Evolutionary conservation across 2,888 invertebrate genomes (phyloP).

Genomic region (Heliothis peltigera): DNA sequence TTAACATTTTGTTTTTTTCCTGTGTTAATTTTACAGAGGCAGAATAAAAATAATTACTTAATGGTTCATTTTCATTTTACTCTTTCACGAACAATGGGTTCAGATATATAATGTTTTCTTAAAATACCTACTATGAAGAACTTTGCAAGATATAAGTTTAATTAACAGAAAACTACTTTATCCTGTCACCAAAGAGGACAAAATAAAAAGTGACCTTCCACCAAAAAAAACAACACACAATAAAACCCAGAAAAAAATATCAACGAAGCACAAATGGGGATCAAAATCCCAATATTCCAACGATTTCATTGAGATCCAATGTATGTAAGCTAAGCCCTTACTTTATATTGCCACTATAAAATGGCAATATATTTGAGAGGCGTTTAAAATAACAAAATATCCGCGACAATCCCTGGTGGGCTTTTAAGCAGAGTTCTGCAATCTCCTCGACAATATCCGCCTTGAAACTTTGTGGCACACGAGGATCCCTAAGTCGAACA

Average conservation of each 20-base stretch:
- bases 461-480: conserved; percentile 58
- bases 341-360: conserved; percentile 58
- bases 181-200: neutral
- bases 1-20: neutral
- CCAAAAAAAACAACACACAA: conserved; percentile 15
- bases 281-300: conserved; percentile 37
- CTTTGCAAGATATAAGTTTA: no score
- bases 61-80: no score
- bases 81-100: no score
- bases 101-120: no score
- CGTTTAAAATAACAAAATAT: conserved; percentile 61
- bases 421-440: conserved; percentile 61
- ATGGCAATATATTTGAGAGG: conserved; percentile 59
- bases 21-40: no score
- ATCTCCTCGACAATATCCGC: conserved; percentile 75
- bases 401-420: conserved; percentile 56
- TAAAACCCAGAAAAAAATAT: conserved; percentile 28
- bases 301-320: conserved; percentile 45
- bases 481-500: conserved; percentile 48
- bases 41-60: no score
- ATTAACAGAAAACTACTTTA: no score
- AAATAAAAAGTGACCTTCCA: neutral
- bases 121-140: no score
- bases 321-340: conserved; percentile 45
- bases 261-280: conserved; percentile 11